Evolutionary conservation across 2,888 invertebrate genomes (phyloP), one percentile per base, ranked within the genome.

Genomic region (Drosophila niveifrons): DNA sequence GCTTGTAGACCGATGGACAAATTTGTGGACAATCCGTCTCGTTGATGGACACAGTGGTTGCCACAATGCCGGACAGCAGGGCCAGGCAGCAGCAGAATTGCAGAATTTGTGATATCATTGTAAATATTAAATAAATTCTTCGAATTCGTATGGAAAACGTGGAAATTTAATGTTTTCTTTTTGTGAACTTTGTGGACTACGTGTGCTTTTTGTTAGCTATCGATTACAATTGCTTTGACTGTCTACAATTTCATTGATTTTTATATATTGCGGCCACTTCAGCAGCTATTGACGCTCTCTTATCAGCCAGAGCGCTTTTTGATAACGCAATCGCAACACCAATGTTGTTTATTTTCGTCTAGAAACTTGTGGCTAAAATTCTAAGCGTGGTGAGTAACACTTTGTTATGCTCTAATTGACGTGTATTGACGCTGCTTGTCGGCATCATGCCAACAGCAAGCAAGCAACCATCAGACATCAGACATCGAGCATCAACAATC

Each of bases 1-100:
- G 91, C 3, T 62, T 55, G 51, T 81, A 82, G 17, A 85, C 46
- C 13, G 71, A 62, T 0, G 90, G 80, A 47, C 91, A 91, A 1
- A 90, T 62, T 9, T 66, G 11, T 0, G 89, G 90, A 39, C 92
- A 91, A 13, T 76, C 85, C 4, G 75, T 48, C 0, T 73, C 75
- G 50, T 89, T 78, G 8, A 28, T 66, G 47, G 82, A 62, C 11
- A 86, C 77, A 8, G 80, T 62, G 17, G 57, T 75, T 57, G 85
- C 88, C 17, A 53, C 72, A 8, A 81, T 63, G 68, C 68, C 57
- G 41, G 77, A 68, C 34, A 84, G 15, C 52, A 84, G 50, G 2
- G 58, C 69, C 78, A 87, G 53, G 50, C 66, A 79, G 68, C 57
- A 66, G 65, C 67, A 68, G 28, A 82, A 15, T 23, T 66, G 65